These are phyloP conservation scores for Pocillopora verrucosa DNA, from an alignment of 64 coral and sea anemone genomes.

Conservation along the genomic window DNA sequence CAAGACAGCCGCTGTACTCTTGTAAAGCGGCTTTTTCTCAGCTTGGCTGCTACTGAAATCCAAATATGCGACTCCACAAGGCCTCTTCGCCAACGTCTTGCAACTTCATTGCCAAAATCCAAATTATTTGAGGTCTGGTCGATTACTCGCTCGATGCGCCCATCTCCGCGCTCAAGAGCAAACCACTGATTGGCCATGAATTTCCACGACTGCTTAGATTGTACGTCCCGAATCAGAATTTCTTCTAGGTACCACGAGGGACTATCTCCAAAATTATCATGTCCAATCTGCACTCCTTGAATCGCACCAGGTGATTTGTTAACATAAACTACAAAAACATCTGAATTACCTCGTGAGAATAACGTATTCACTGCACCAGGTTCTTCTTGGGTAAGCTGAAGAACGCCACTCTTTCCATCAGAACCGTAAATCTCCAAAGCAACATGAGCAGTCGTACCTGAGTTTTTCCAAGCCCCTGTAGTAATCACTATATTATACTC, in stretches of 20 bases:
- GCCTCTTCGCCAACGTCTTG: background rate
- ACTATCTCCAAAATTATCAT: conserved; percentile 42
- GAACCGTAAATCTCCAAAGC: conserved; percentile 39
- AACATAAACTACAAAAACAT: conserved; percentile 19
- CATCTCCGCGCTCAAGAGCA: conserved; percentile 25
- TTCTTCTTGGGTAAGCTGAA: background rate
- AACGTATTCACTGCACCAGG: background rate
- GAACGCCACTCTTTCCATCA: conserved; percentile 24
- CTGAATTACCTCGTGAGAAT: conserved; percentile 13
- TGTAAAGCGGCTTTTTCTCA: background rate
- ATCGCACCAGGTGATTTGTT: conserved; percentile 21
- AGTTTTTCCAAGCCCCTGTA: conserved; percentile 49
- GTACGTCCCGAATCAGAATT: conserved; percentile 8
- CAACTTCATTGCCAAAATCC: background rate
- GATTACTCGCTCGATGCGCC: background rate
- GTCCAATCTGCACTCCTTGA: conserved; percentile 19
- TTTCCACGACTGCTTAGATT: background rate
- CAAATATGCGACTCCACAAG: conserved; percentile 52
- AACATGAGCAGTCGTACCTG: conserved; percentile 44
- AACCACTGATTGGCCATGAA: conserved; percentile 1
- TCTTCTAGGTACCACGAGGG: conserved; percentile 42
- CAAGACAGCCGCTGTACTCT: conserved; percentile 36
- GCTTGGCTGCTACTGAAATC: conserved; percentile 33
- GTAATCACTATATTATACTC: conserved; percentile 25
- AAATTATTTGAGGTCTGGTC: background rate